Evolutionary conservation across 2,797 vertebrate genomes (phyloP).

Genomic region (Vultur gryphus): DNA sequence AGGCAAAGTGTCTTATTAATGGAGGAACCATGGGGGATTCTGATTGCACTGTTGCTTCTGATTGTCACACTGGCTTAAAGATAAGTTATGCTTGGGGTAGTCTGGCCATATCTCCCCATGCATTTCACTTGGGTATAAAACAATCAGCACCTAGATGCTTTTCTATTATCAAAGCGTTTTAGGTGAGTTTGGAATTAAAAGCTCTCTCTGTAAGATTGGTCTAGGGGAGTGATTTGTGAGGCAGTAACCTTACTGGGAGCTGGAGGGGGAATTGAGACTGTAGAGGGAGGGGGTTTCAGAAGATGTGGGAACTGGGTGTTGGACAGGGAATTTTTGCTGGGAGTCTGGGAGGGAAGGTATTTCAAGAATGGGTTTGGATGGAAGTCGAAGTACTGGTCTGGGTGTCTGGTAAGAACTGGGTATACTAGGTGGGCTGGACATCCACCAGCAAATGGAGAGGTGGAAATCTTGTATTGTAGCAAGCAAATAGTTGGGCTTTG

Average conservation of each 20-base stretch:
- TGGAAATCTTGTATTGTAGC: not conserved
- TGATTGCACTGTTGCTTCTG: constrained; percentile 1
- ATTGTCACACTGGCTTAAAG: constrained; percentile 31
- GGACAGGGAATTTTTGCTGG: not conserved
- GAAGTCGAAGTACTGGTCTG: not conserved
- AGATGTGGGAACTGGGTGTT: not conserved
- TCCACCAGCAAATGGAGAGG: not conserved
- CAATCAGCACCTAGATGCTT: not conserved
- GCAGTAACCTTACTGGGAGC: not conserved
- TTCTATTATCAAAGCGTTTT: not conserved
- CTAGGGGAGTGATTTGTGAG: not conserved
- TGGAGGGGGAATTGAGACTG: not conserved
- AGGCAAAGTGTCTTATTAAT: constrained; percentile 27
- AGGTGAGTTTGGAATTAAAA: not conserved
- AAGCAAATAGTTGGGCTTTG: not conserved
- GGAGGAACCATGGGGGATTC: constrained; percentile 4
- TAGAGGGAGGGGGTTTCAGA: not conserved
- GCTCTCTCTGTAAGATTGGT: not conserved
- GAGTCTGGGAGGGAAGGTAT: not conserved
- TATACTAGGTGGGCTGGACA: not conserved
- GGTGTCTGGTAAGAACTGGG: not conserved
- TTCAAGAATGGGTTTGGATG: not conserved
- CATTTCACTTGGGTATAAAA: not conserved
- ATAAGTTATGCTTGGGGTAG: not conserved
- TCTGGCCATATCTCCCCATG: not conserved